Percentiles rank a stretch among this genome's conserved stretches.
phyloP scores from a whole-genome alignment of 92 coral and sea anemone genomes.

The Scolanthus callimorphus region DNA sequence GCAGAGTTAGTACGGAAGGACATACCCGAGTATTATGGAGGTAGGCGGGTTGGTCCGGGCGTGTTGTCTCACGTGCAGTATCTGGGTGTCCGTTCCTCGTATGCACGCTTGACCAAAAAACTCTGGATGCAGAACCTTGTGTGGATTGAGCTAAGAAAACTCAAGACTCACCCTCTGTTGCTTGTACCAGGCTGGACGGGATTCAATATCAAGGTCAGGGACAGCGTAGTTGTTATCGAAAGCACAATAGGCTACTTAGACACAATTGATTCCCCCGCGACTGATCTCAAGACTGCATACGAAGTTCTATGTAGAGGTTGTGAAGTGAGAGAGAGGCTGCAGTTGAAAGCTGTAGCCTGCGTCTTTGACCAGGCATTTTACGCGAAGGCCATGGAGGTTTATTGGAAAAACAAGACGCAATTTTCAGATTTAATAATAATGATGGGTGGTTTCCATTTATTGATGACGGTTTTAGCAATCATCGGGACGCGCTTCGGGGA shows the following conservation, averaged over 20 bases:
- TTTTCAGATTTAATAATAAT: conserved; percentile 49
- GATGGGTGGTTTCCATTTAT: conserved; percentile 67
- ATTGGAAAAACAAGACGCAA: conserved; percentile 47
- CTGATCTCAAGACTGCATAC: conserved; percentile 63
- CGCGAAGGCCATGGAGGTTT: conserved; percentile 64
- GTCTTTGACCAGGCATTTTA: conserved; percentile 72
- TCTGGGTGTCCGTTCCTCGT: conserved; percentile 45
- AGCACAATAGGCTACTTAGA: conserved; percentile 60
- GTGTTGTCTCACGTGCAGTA: conserved; percentile 41
- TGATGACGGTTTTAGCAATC: conserved; percentile 57
- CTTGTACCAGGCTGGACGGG: conserved; percentile 83
- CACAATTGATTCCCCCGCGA: conserved; percentile 66
- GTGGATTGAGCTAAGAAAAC: conserved; percentile 69
- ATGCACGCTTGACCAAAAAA: conserved; percentile 32
- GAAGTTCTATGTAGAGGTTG: conserved; percentile 64
- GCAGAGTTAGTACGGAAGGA: conserved; percentile 36
- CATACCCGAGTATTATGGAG: conserved; percentile 74
- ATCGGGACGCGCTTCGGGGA: conserved; percentile 65
- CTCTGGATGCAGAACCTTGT: conserved; percentile 42
- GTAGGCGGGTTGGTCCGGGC: conserved; percentile 63
- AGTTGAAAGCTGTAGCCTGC: conserved; percentile 54
- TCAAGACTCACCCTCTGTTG: conserved; percentile 58
- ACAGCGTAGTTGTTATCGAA: conserved; percentile 52
- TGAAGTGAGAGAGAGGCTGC: conserved; percentile 49
- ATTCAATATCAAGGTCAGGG: conserved; percentile 52